Conservation (phyloP, 2,113 vertebrate genomes). For the Argyrosomus japonicus region DNA sequence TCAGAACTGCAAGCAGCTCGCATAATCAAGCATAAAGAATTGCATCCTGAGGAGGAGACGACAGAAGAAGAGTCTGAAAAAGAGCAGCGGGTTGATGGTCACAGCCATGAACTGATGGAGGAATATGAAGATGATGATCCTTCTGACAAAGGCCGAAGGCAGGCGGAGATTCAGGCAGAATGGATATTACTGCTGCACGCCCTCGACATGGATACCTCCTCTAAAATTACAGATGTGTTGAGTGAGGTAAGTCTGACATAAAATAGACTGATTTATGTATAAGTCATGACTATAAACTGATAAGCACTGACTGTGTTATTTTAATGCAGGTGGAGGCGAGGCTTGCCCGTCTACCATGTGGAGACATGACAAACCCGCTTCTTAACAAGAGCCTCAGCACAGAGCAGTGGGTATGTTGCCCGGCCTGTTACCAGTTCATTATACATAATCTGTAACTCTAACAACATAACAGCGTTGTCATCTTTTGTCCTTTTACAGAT, state of each 20-base stretch:
- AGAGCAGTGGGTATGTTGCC: slow-evolving; percentile 85
- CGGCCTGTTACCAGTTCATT: background rate
- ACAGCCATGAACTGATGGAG: background rate
- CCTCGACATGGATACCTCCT: slow-evolving; percentile 75
- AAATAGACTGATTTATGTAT: background rate
- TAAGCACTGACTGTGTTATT: background rate
- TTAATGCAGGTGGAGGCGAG: slow-evolving; percentile 77
- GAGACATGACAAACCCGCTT: slow-evolving; percentile 78
- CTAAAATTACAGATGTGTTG: slow-evolving; percentile 64
- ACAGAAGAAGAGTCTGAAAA: slow-evolving; percentile 54
- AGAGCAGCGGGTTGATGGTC: slow-evolving; percentile 70
- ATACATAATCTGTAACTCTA: background rate
- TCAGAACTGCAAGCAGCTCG: slow-evolving; percentile 80
- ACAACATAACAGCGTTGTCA: background rate
- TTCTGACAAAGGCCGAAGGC: slow-evolving; percentile 15
- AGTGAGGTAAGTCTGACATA: slow-evolving; percentile 65
- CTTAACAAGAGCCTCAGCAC: slow-evolving; percentile 79
- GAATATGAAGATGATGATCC: slow-evolving; percentile 31
- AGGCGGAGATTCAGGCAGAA: slow-evolving; percentile 68
- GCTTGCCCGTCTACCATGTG: slow-evolving; percentile 64
- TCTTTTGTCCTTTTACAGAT: slow-evolving; percentile 68
- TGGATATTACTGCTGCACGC: slow-evolving; percentile 71
- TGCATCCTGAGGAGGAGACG: slow-evolving; percentile 62
- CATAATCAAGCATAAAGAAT: slow-evolving; percentile 69
- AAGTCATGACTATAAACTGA: background rate